Percentiles rank a stretch among this genome's conserved stretches.
These are phyloP conservation scores for Saguinus imperator DNA, from an alignment of 2,113 vertebrate genomes.

Conservation along the genomic window DNA sequence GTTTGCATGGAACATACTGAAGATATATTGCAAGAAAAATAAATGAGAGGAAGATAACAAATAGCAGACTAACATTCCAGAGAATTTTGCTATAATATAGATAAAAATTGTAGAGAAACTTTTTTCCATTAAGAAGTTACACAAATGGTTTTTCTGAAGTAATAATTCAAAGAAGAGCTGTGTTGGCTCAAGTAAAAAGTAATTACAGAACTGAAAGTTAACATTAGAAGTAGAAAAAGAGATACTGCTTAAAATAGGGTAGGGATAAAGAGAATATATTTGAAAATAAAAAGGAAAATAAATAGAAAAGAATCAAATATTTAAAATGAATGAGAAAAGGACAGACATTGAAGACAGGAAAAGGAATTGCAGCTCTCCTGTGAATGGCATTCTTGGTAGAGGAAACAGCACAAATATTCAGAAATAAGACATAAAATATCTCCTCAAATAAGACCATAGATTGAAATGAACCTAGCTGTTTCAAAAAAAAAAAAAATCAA, in stretches of 20 bases:
- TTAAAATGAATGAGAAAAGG: constrained; percentile 18
- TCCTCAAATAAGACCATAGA: not conserved
- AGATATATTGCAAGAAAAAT: constrained; percentile 6
- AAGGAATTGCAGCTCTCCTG: not conserved
- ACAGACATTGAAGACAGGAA: not conserved
- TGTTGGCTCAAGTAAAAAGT: not conserved
- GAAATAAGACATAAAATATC: constrained; percentile 1
- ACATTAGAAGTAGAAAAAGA: not conserved
- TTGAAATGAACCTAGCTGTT: not conserved
- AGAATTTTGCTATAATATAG: not conserved
- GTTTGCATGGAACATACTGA: not conserved
- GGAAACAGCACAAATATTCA: not conserved
- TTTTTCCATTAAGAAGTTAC: constrained; percentile 10
- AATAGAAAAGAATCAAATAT: not conserved
- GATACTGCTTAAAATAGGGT: not conserved
- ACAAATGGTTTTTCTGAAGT: constrained; percentile 5
- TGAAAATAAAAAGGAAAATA: not conserved
- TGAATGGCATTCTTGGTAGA: not conserved
- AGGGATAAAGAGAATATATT: not conserved
- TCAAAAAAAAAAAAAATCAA: not conserved
- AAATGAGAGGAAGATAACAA: not conserved
- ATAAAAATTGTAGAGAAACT: constrained; percentile 33
- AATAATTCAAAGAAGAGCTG: constrained; percentile 24
- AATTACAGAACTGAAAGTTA: constrained; percentile 13
- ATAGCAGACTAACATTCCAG: not conserved